phyloP scores from a whole-genome alignment of 92 coral and sea anemone genomes.

The Hydrozoanthus gracilis region DNA sequence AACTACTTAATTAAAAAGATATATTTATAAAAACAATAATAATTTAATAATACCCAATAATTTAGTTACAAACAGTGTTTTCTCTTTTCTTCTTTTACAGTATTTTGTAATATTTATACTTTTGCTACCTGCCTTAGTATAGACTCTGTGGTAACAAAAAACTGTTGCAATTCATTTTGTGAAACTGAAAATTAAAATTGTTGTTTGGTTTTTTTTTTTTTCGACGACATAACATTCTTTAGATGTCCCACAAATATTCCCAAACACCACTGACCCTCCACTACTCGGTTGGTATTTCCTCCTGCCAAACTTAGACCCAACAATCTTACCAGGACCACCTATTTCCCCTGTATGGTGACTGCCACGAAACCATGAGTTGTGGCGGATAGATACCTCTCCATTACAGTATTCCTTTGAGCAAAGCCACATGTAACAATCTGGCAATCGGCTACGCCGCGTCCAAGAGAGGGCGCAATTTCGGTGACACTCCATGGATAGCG shows the following conservation, averaged over 20 bases:
- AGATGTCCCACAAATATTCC: conserved; percentile 38
- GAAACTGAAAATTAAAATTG: no score
- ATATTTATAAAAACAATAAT: no score
- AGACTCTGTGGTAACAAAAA: no score
- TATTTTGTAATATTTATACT: no score
- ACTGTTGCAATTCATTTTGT: no score
- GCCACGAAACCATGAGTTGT: conserved; percentile 38
- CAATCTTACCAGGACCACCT: conserved; percentile 48
- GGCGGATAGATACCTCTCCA: conserved; percentile 7
- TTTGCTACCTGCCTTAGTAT: no score
- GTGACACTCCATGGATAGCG: neutral
- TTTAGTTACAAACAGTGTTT: no score
- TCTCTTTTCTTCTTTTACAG: no score
- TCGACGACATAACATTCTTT: conserved; percentile 32
- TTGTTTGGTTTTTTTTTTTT: no score
- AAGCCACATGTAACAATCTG: conserved; percentile 9
- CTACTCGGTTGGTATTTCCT: conserved; percentile 13
- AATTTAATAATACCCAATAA: no score
- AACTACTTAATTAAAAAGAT: no score
- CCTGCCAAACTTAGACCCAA: conserved; percentile 41
- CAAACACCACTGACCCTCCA: conserved; percentile 42
- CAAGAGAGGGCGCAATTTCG: neutral
- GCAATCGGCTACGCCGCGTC: neutral
- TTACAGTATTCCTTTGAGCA: conserved; percentile 14
- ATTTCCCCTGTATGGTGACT: conserved; percentile 24